These are phyloP conservation scores for Alectura lathami DNA, from an alignment of 2,113 vertebrate genomes.

Conservation along the genomic window DNA sequence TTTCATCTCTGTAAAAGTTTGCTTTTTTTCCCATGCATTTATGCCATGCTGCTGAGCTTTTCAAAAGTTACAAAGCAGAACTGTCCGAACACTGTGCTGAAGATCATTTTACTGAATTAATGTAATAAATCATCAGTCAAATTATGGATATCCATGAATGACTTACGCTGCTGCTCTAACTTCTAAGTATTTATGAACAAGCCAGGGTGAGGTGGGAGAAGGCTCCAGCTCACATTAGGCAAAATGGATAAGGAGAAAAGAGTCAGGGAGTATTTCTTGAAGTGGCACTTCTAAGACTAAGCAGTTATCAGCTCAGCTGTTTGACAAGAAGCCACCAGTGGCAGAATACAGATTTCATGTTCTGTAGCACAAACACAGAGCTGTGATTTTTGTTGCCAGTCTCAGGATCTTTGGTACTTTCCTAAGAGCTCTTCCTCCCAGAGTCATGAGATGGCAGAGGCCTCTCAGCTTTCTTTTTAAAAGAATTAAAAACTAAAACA, in stretches of 20 bases:
- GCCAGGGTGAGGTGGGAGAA: background rate
- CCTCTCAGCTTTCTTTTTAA: background rate
- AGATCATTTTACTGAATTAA: slow-evolving; percentile 26
- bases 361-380: background rate
- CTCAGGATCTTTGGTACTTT: background rate
- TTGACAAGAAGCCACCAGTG: background rate
- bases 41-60: background rate
- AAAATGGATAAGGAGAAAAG: background rate
- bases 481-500: slow-evolving; percentile 19
- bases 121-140: slow-evolving; percentile 12
- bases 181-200: slow-evolving; percentile 4
- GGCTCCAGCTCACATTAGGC: background rate
- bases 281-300: background rate
- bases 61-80: background rate
- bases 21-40: slow-evolving; percentile 48
- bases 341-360: background rate
- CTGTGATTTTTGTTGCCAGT: background rate
- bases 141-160: slow-evolving; percentile 13
- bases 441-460: background rate
- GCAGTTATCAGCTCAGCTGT: background rate
- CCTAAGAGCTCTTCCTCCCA: background rate
- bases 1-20: slow-evolving; percentile 53
- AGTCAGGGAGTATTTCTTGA: background rate
- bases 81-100: background rate
- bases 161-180: slow-evolving; percentile 20